Base-by-base conservation (phyloP, 2,888 invertebrate genomes). In the Chelonus formosanus region DNA sequence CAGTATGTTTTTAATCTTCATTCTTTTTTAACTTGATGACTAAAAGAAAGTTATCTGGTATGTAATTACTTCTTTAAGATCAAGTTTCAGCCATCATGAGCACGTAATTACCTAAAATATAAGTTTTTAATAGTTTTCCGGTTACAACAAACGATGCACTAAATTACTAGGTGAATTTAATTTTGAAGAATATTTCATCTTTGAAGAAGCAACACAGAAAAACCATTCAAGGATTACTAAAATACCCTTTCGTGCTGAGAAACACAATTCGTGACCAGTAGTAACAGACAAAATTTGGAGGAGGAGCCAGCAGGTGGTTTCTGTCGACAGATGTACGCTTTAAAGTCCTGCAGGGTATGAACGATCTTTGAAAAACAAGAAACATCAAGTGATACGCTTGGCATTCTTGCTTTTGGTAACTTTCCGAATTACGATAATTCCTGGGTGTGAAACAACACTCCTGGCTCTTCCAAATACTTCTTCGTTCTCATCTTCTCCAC, bases 301-400 rank as follows among this genome's bases (percentile, higher is more conserved):
- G 58, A 47, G 58, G 57, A 58, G 58, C 36, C 65, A 57, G 65
- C 70, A 70, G 70, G 63, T 70, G 70, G 53, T 34, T 45, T 5
- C 10, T 58, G 61, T 56, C 45, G 67, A 67, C 70, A 67, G 67
- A 70, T 70, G 67, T 62, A 48, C 50, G 59, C 64, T 52, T 53
- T 59, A 40, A 20, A 40, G 20, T 4, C 43, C 56, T 40, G 20
- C 43, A 43, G 43, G 56, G 31, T 56, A 56, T 31, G 10, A 43
- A 56, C 36, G 10, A 43, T 47, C 34, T 53, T 40, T 32, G 10
- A 57, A 44, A 43, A 45, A 64, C 44, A 34, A 61, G n/a, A 44
- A 60, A 50, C 7, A 32, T 52, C 20, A 6, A 45, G 56, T 20
- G 32, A 44, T 56, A 10, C 35, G 3, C 43, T 50, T 58, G 45